phyloP scores from a whole-genome alignment of 2,888 invertebrate genomes.

The Cheilosia soror region DNA sequence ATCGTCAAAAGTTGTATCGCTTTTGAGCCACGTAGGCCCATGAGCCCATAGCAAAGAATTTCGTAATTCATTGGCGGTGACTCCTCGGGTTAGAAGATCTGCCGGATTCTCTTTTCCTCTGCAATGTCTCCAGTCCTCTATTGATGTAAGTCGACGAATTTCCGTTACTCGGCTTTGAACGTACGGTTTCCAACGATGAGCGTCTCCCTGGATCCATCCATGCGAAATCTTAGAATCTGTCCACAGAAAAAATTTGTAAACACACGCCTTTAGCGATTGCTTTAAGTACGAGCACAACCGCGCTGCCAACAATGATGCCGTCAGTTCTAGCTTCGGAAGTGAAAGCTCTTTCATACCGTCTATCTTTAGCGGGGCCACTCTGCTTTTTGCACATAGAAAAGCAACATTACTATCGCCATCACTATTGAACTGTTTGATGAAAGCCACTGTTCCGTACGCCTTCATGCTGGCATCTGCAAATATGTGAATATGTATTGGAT shows the following conservation, averaged over 20 bases:
- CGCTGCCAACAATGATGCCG: slow-evolving; percentile 24
- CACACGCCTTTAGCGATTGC: slow-evolving; percentile 1
- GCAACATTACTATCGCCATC: neutral
- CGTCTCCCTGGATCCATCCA: slow-evolving; percentile 38
- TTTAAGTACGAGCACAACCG: slow-evolving; percentile 16
- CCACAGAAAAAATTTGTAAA: slow-evolving; percentile 25
- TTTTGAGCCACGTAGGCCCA: slow-evolving; percentile 9
- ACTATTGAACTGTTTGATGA: neutral
- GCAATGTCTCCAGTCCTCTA: slow-evolving; percentile 39
- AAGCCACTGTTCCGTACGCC: slow-evolving; percentile 35
- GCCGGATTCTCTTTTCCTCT: slow-evolving; percentile 23
- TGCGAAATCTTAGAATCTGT: slow-evolving; percentile 26
- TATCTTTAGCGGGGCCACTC: slow-evolving; percentile 25
- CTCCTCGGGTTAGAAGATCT: slow-evolving; percentile 12
- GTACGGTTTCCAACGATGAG: slow-evolving; percentile 35
- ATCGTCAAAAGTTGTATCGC: neutral
- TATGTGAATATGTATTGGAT: slow-evolving; percentile 12
- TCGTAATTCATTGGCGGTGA: slow-evolving; percentile 1
- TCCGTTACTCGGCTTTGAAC: slow-evolving; percentile 36
- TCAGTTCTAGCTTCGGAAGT: slow-evolving; percentile 25
- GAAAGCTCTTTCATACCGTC: slow-evolving; percentile 10
- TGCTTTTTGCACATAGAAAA: slow-evolving; percentile 32
- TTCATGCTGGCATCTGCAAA: slow-evolving; percentile 39
- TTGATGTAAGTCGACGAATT: slow-evolving; percentile 31
- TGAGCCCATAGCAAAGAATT: slow-evolving; percentile 4